phyloP scores from a whole-genome alignment of 2,797 vertebrate species.

The Diplodus sargus region DNA sequence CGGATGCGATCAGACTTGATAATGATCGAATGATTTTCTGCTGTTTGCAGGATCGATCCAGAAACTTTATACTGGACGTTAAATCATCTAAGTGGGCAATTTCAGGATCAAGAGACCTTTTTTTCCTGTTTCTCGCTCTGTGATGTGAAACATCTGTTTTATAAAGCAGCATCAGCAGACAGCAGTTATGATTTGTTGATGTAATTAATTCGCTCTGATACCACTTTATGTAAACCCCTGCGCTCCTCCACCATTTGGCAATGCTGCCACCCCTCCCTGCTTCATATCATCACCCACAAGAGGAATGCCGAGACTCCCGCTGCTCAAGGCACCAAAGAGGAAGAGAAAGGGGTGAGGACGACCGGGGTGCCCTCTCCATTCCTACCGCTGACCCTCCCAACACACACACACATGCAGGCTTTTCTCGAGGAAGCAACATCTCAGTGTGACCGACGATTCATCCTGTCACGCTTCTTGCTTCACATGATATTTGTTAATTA shows the following conservation, averaged over 20 bases:
- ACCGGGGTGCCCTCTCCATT: slow-evolving; percentile 31
- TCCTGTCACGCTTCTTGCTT: slow-evolving; percentile 36
- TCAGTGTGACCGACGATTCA: neutral
- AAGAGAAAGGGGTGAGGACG: slow-evolving; percentile 15
- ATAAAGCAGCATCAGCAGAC: slow-evolving; percentile 41
- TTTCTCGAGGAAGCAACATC: no score
- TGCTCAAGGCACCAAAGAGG: slow-evolving; percentile 58
- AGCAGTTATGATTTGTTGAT: slow-evolving; percentile 51
- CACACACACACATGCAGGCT: slow-evolving; percentile 3
- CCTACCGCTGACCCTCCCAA: neutral
- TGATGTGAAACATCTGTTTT: slow-evolving; percentile 28
- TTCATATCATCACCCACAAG: slow-evolving; percentile 82
- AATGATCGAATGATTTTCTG: slow-evolving; percentile 25
- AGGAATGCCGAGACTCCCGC: slow-evolving; percentile 83
- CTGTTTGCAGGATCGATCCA: slow-evolving; percentile 23
- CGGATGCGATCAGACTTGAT: slow-evolving; percentile 25
- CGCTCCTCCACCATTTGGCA: slow-evolving; percentile 38
- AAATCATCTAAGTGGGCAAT: neutral
- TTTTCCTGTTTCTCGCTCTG: neutral
- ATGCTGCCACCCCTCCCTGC: slow-evolving; percentile 63
- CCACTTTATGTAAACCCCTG: slow-evolving; percentile 45
- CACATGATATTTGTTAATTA: slow-evolving; percentile 45
- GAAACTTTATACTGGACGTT: neutral
- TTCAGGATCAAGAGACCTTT: slow-evolving; percentile 10
- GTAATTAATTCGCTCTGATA: slow-evolving; percentile 46